A percentile compares a stretch with the other conserved stretches of the same genome.
Evolutionary conservation across 2,888 invertebrate species (phyloP).

Genomic region (Brachylomia viminalis): DNA sequence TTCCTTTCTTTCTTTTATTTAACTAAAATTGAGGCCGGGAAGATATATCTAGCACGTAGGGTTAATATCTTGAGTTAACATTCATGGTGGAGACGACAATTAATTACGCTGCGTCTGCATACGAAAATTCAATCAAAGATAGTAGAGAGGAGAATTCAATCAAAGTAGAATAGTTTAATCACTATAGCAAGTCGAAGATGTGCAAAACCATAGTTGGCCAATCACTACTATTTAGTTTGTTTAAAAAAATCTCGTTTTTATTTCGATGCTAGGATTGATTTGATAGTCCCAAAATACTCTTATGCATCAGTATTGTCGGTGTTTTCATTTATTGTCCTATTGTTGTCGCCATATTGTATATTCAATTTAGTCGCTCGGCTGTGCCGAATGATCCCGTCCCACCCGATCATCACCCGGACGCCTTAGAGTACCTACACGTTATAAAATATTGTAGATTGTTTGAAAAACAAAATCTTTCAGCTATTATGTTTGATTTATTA

Average conservation of each 20-base stretch:
- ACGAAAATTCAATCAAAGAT: too few species aligned
- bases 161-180: too few species aligned
- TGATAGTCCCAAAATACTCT: neutral
- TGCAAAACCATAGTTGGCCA: neutral
- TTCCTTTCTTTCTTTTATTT: too few species aligned
- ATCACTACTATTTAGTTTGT: neutral
- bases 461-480: neutral
- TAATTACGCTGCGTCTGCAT: too few species aligned
- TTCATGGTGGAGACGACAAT: too few species aligned
- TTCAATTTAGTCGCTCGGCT: neutral
- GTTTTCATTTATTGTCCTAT: neutral
- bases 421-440: neutral
- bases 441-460: slow-evolving; percentile 1
- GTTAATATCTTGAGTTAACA: too few species aligned
- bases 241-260: too few species aligned
- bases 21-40: too few species aligned
- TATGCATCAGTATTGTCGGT: neutral
- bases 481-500: neutral
- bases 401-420: too few species aligned
- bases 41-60: too few species aligned
- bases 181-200: too few species aligned
- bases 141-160: too few species aligned
- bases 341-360: neutral
- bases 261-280: neutral
- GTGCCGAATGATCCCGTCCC: neutral